Percentiles rank a stretch among this genome's conserved stretches.
Evolutionary conservation across 2,113 vertebrate genomes (phyloP).

Genomic region (Neolamprologus fasciatus): DNA sequence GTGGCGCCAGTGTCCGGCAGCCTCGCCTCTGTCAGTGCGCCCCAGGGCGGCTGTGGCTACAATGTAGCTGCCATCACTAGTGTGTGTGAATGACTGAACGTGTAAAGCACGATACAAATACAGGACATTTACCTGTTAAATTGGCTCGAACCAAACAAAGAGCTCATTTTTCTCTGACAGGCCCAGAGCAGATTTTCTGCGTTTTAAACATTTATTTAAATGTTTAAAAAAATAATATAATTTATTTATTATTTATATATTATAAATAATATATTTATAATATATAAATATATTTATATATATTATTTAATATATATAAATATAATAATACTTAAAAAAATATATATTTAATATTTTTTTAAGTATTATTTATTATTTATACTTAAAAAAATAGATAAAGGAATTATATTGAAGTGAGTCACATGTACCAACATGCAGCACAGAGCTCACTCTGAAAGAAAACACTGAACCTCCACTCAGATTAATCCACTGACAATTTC

Average conservation of each 20-base stretch:
- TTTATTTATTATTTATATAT: too few species aligned
- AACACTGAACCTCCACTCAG: neutral
- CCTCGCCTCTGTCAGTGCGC: neutral
- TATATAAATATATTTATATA: too few species aligned
- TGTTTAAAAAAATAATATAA: too few species aligned
- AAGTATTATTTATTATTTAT: neutral
- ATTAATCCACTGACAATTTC: neutral
- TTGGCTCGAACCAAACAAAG: neutral
- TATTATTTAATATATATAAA: too few species aligned
- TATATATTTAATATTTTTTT: too few species aligned
- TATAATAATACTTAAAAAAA: too few species aligned
- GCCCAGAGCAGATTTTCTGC: too few species aligned
- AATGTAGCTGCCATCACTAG: accelerated
- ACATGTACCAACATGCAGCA: neutral
- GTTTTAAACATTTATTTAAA: neutral
- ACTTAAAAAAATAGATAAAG: neutral
- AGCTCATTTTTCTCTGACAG: neutral
- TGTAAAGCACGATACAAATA: neutral
- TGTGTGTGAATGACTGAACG: too few species aligned
- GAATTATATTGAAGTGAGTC: neutral
- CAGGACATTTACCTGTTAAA: accelerated
- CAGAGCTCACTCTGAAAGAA: neutral
- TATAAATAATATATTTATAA: too few species aligned
- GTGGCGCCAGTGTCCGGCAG: neutral
- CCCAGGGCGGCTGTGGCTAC: accelerated